Conservation (phyloP, 1,140 invertebrate species). For the Apocrypta bakeri region DNA sequence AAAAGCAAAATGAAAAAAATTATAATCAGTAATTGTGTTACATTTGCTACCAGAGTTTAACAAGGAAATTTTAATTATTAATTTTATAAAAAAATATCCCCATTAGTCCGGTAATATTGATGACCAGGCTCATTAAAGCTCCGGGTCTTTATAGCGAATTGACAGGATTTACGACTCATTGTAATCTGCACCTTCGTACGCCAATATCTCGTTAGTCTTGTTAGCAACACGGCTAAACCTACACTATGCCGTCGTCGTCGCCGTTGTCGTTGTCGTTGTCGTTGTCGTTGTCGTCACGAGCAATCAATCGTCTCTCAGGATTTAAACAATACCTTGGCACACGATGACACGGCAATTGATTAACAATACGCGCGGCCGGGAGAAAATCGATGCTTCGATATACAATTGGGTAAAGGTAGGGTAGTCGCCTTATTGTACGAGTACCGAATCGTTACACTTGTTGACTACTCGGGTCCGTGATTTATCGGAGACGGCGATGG, state of each 20-base stretch:
- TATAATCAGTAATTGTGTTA: no score
- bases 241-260: not conserved
- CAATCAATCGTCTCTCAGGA: constrained; percentile 35
- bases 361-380: not conserved
- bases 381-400: constrained; percentile 19
- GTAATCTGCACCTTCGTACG: not conserved
- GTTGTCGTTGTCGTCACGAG: not conserved
- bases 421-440: constrained; percentile 7
- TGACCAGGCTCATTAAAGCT: not conserved
- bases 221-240: constrained; percentile 27
- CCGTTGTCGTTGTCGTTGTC: not conserved
- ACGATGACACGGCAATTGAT: constrained; percentile 47
- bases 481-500: constrained; percentile 10
- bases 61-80: no score
- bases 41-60: no score
- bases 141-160: not conserved
- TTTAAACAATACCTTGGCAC: constrained; percentile 17
- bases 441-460: constrained; percentile 40
- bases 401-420: not conserved
- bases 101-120: not conserved
- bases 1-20: no score
- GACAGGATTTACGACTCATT: not conserved
- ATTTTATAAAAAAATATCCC: no score
- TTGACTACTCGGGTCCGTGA: constrained; percentile 26
- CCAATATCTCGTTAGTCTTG: constrained; percentile 36